Evolutionary conservation across 2,888 invertebrate genomes (phyloP).

Genomic region (Ethmia dodecea): DNA sequence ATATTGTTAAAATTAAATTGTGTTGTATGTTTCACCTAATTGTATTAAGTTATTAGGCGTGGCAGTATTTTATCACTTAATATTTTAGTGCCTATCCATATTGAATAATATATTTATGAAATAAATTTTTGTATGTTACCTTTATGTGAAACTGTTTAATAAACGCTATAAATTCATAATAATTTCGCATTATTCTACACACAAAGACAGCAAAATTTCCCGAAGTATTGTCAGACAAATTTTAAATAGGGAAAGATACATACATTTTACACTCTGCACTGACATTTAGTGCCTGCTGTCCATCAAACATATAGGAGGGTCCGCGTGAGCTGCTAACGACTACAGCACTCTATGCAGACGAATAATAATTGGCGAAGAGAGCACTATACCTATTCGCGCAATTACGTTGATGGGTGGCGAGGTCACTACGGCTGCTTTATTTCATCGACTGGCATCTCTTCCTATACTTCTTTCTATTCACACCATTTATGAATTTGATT

Average conservation of each 20-base stretch:
- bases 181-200: constrained; percentile 70
- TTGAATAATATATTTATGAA: constrained; percentile 63
- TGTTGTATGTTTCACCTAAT: constrained; percentile 74
- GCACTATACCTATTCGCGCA: too few relatives aligned
- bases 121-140: constrained; percentile 70
- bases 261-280: constrained; percentile 39
- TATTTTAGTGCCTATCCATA: constrained; percentile 63
- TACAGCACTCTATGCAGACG: too few relatives aligned
- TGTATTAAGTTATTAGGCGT: constrained; percentile 71
- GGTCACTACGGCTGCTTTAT: constrained; percentile 47
- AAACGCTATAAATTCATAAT: constrained; percentile 69
- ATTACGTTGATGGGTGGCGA: constrained; percentile 35
- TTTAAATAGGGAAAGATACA: too few relatives aligned
- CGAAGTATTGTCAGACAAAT: constrained; percentile 16
- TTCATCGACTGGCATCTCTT: constrained; percentile 56
- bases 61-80: constrained; percentile 68
- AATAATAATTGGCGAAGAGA: too few relatives aligned
- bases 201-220: constrained; percentile 25
- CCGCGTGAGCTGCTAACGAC: not conserved
- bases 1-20: constrained; percentile 71
- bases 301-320: constrained; percentile 26
- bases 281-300: constrained; percentile 38
- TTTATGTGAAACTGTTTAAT: constrained; percentile 73
- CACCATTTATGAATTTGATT: constrained; percentile 45
- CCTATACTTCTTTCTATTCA: constrained; percentile 57